Evolutionary conservation across 2,888 invertebrate species (phyloP).

Genomic region (Heliconius hortense): DNA sequence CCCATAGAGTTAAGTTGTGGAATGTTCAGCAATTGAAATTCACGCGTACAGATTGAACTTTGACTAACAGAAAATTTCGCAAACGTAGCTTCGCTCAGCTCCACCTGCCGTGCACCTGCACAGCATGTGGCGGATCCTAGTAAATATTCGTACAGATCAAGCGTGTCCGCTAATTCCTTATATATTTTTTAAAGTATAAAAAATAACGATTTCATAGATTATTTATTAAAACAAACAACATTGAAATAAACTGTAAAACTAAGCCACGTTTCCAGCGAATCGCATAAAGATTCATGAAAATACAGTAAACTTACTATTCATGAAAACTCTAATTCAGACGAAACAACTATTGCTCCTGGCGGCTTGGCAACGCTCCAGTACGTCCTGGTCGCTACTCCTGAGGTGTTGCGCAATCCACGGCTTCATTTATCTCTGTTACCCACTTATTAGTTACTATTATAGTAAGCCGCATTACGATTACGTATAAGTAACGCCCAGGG

Average conservation of each 20-base stretch:
- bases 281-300: constrained; percentile 17
- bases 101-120: too few relatives aligned
- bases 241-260: background rate
- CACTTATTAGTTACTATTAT: constrained; percentile 19
- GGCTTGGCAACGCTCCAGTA: constrained; percentile 44
- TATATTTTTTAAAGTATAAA: too few relatives aligned
- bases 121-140: too few relatives aligned
- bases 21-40: too few relatives aligned
- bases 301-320: constrained; percentile 26
- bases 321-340: constrained; percentile 31
- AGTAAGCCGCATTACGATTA: constrained; percentile 2
- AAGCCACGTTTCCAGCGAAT: constrained; percentile 2
- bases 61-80: too few relatives aligned
- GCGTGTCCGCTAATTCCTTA: too few relatives aligned
- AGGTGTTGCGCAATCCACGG: constrained; percentile 33
- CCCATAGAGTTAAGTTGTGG: too few relatives aligned
- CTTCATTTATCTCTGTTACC: constrained; percentile 36
- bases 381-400: constrained; percentile 40
- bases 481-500: background rate
- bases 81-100: too few relatives aligned
- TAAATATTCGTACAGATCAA: too few relatives aligned
- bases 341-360: constrained; percentile 35
- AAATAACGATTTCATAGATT: too few relatives aligned
- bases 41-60: too few relatives aligned
- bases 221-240: too few relatives aligned